A percentile compares a stretch with the other conserved stretches of the same genome.
phyloP scores from a whole-genome alignment of 2,888 invertebrate genomes.

The Cheilosia urbana region DNA sequence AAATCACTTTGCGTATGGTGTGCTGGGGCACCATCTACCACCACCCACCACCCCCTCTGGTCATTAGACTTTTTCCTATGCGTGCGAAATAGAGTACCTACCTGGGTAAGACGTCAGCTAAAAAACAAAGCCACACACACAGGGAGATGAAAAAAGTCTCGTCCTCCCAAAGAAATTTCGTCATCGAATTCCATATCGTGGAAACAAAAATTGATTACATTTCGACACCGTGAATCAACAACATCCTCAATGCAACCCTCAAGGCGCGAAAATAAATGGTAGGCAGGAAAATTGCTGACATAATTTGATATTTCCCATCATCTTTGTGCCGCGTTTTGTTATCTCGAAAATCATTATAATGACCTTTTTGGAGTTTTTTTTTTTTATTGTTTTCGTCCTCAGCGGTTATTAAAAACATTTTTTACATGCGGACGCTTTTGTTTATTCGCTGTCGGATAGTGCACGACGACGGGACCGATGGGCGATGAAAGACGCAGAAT shows the following conservation, averaged over 20 bases:
- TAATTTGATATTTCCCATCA: conserved; percentile 75
- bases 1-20: conserved; percentile 65
- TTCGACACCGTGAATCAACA: conserved; percentile 69
- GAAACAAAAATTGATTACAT: conserved; percentile 72
- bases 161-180: conserved; percentile 24
- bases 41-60: conserved; percentile 3
- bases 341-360: conserved; percentile 73
- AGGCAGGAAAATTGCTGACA: conserved; percentile 70
- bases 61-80: conserved; percentile 44
- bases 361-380: conserved; percentile 43
- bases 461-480: neutral
- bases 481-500: neutral
- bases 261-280: conserved; percentile 58
- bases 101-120: conserved; percentile 13
- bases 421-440: conserved; percentile 51
- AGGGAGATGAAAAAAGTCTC: neutral
- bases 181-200: conserved; percentile 63
- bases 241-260: conserved; percentile 43
- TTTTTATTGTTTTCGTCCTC: conserved; percentile 22
- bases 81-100: conserved; percentile 38
- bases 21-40: conserved; percentile 17
- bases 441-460: conserved; percentile 56
- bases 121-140: neutral
- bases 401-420: conserved; percentile 74
- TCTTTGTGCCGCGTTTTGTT: conserved; percentile 66